Conservation (phyloP, 2,888 invertebrate species). For the Deilephila elpenor region DNA sequence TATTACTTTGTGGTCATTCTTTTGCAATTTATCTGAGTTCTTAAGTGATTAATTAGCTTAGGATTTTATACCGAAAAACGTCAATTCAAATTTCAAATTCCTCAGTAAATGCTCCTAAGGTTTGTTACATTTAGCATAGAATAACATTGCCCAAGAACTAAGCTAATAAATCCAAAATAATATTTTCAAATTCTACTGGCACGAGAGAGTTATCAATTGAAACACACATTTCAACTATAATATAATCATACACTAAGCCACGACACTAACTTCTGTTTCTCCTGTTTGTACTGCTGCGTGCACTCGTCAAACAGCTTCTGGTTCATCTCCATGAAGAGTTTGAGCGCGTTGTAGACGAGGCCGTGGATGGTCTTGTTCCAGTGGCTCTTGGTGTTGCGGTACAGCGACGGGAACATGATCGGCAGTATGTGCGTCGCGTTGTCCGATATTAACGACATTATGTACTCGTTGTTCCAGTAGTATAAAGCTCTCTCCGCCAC, state of each 20-base stretch:
- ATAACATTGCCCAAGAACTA: no score
- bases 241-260: not conserved
- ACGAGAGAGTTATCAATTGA: not conserved
- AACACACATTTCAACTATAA: not conserved
- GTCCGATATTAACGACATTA: constrained; percentile 99
- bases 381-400: constrained; percentile 99
- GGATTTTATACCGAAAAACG: no score
- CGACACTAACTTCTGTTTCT: constrained; percentile 89
- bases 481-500: constrained; percentile 99
- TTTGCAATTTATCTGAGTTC: no score
- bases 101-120: no score
- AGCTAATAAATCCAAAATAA: no score
- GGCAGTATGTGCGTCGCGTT: constrained; percentile 99
- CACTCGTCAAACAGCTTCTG: constrained; percentile 99
- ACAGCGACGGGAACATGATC: constrained; percentile 99
- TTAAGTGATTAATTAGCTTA: no score
- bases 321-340: constrained; percentile 99
- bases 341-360: constrained; percentile 99
- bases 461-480: constrained; percentile 99
- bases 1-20: no score
- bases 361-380: constrained; percentile 99
- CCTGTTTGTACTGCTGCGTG: constrained; percentile 96
- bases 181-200: no score
- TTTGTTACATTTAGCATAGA: no score
- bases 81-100: no score